These are phyloP conservation scores for Hydra vulgaris DNA, from an alignment of 30 jellyfish, hydroid and myxozoan genomes.

Conservation along the genomic window DNA sequence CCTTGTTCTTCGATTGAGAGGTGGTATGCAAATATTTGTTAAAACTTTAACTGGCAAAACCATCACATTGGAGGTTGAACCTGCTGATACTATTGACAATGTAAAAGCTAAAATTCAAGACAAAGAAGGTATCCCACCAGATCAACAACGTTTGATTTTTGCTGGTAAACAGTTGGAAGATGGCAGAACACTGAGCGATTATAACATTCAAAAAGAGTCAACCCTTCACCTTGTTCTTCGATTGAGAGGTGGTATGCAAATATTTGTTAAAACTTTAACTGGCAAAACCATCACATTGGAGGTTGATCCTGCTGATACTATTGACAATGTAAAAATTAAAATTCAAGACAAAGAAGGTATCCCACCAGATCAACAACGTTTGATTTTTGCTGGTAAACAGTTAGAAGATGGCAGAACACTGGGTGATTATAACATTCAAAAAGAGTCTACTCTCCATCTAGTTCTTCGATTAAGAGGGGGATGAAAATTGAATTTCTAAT, in stretches of 20 bases:
- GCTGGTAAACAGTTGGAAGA: slow-evolving; percentile 99
- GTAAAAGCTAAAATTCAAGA: slow-evolving; percentile 98
- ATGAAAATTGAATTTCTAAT: too few relatives aligned
- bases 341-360: slow-evolving; percentile 99
- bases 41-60: slow-evolving; percentile 93
- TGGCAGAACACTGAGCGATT: slow-evolving; percentile 99
- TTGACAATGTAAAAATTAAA: slow-evolving; percentile 95
- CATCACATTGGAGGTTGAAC: slow-evolving; percentile 98
- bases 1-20: slow-evolving; percentile 91
- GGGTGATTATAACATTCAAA: slow-evolving; percentile 95
- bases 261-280: slow-evolving; percentile 87
- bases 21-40: slow-evolving; percentile 99
- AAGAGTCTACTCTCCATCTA: slow-evolving; percentile 98
- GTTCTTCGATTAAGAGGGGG: slow-evolving; percentile 99
- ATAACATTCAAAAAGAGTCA: slow-evolving; percentile 97
- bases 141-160: slow-evolving; percentile 95
- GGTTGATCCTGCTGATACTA: slow-evolving; percentile 99
- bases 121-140: slow-evolving; percentile 99
- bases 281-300: slow-evolving; percentile 95
- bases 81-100: slow-evolving; percentile 96
- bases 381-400: slow-evolving; percentile 99
- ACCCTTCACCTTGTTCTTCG: slow-evolving; percentile 96
- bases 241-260: slow-evolving; percentile 99
- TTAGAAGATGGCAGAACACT: slow-evolving; percentile 99
- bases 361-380: slow-evolving; percentile 99